phyloP scores from a whole-genome alignment of 2,797 vertebrate genomes.

The Phalanger gymnotis region DNA sequence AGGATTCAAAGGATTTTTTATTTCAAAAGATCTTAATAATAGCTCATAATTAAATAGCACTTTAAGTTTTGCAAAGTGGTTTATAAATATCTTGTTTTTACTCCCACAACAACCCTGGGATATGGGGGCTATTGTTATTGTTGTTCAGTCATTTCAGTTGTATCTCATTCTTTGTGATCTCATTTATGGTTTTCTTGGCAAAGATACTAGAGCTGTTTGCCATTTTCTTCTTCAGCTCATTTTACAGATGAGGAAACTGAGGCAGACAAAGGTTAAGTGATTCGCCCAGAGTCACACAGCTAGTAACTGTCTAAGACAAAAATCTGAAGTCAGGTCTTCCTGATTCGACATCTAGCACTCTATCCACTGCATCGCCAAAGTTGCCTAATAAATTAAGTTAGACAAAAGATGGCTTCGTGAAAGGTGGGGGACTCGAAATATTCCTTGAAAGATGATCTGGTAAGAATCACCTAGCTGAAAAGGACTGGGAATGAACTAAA shows the following conservation, averaged over 20 bases:
- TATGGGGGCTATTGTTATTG: not conserved
- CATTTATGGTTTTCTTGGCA: not conserved
- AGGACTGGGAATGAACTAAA: not conserved
- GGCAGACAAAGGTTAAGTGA: not conserved
- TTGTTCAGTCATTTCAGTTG: not conserved
- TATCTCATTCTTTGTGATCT: not conserved
- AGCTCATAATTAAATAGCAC: not conserved
- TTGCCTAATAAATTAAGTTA: not conserved
- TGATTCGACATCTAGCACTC: not conserved
- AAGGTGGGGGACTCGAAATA: not conserved
- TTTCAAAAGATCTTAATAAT: not conserved
- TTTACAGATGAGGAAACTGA: not conserved
- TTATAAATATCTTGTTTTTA: not conserved
- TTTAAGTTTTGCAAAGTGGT: not conserved
- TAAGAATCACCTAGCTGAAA: not conserved
- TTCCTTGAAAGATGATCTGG: not conserved
- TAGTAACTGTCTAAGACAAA: not conserved
- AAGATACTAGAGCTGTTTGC: not conserved
- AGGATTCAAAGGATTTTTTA: too few species aligned
- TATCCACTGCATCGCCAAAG: not conserved
- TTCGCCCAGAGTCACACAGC: not conserved
- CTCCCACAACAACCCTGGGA: not conserved
- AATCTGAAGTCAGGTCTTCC: not conserved
- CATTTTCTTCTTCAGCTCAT: not conserved
- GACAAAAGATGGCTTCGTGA: not conserved